Conservation (phyloP, 1,140 invertebrate genomes). For the Streblospio benedicti region DNA sequence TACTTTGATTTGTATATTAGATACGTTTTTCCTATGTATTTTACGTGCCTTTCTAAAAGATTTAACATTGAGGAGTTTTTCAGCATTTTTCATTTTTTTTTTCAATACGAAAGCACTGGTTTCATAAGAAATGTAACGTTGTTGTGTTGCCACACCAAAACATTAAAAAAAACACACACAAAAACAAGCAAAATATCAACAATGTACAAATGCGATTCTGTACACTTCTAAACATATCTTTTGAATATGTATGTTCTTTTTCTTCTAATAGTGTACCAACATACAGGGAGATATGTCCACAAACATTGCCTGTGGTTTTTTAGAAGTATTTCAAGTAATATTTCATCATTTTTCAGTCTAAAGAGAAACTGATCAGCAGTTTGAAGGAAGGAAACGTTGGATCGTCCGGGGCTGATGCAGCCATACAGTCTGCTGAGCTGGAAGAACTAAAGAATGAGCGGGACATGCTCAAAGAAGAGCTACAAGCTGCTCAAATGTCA, state of each 20-base stretch:
- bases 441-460: slow-evolving; percentile 55
- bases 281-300: not conserved
- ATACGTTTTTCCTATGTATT: slow-evolving; percentile 2
- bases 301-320: not conserved
- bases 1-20: not conserved
- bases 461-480: slow-evolving; percentile 56
- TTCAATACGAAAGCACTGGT: not conserved
- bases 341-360: slow-evolving; percentile 54
- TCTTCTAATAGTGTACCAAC: too few species aligned
- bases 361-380: slow-evolving; percentile 64
- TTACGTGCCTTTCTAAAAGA: too few species aligned
- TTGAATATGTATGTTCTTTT: too few species aligned
- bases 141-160: too few species aligned
- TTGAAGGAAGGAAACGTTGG: slow-evolving; percentile 52
- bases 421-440: slow-evolving; percentile 37
- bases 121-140: too few species aligned
- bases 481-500: slow-evolving; percentile 52
- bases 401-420: slow-evolving; percentile 34
- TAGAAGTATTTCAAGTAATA: not conserved
- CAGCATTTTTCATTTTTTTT: slow-evolving; percentile 1
- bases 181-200: too few species aligned
- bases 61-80: too few species aligned
- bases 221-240: too few species aligned
- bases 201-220: too few species aligned
- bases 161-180: too few species aligned